Evolutionary conservation across 2,797 vertebrate genomes (phyloP), one percentile per base, ranked within the genome.

Genomic region (Lacerta bilineata): DNA sequence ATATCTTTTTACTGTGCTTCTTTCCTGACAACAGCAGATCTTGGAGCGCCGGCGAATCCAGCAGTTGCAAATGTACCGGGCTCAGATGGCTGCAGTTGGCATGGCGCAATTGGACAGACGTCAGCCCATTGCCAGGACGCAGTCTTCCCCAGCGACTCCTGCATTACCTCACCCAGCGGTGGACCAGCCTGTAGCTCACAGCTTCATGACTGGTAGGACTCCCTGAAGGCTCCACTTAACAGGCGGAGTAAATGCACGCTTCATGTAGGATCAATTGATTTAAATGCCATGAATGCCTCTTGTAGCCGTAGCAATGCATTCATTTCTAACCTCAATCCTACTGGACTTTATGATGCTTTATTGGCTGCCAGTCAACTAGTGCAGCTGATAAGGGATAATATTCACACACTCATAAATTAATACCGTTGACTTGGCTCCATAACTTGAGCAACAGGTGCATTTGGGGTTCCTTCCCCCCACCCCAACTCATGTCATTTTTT

Each of bases 211-310:
- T 94, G 97, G 97, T 97, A 97, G 95, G 97, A 96, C 90, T 97
- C 96, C 96, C 96, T 85, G 55, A 96, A 95, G 96, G 89, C 64
- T 85, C 92, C 41, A 94, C 95, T 95, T 97, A 97, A 97, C 95
- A 97, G 96, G 96, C 96, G 96, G 95, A 96, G 94, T 96, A 97
- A 98, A 97, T 97, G 95, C 91, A 92, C 90, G 94, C 94, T 94
- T 97, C 97, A 96, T 93, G 96, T 95, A 96, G 97, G 97, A 98
- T 98, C 97, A 98, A 96, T 95, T 96, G 97, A 98, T 98, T 98
- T 98, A 98, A 97, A 98, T 97, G 96, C 97, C 95, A 96, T 59
- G 94, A 97, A 98, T 98, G 95, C 95, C 97, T 95, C 96, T 95
- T 94, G 95, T 95, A 97, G 96, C 94, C 94, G 95, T 95, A 97